Evolutionary conservation across 2,113 vertebrate genomes (phyloP), one percentile per base, ranked within the genome.

Genomic region (Cricetomys ansorgei): DNA sequence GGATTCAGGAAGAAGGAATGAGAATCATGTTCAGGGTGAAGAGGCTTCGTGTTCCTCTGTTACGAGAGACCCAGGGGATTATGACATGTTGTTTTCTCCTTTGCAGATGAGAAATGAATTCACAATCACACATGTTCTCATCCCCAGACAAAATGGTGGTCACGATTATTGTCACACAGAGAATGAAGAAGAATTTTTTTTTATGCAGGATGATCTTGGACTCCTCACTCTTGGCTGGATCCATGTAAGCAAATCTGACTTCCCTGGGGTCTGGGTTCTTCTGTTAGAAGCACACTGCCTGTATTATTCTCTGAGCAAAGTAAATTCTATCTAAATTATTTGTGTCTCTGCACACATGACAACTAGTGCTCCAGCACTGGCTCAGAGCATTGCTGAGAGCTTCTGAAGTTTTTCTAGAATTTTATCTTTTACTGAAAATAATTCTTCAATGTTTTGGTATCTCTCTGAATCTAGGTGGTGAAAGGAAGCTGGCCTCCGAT

Each of bases 211-310:
- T 94, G 99, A 99, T 98, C 98, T 99, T 0, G 98, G 99, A 90
- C 99, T 99, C 13, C 99, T 99, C 95, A 99, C 99, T 0, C 98
- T 99, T 57, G 99, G 99, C 96, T 99, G 99, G 99, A 99, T 99
- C 97, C 99, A 99, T 0, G 99, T 99, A 98, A 99, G 99, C 98
- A 59, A 70, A 53, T 16, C 16, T 0, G 12, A 48, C 83, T 65
- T 53, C 10, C 88, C 65, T 13, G 11, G 75, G 95, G 43, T 3
- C 10, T 8, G 37, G 25, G 21, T 55, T 67, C n/a, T 53, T 90
- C 50, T 34, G n/a, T 64, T 59, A 11, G n/a, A 31, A 69, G 67
- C 21, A 50, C 13, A 48, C 21, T 43, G 50, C 29, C 59, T 29
- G 4, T 8, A 79, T 77, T 69, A 55, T 34, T 27, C 89, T 62